phyloP scores from a whole-genome alignment of 2,888 invertebrate genomes.

The Lumbricus terrestris region DNA sequence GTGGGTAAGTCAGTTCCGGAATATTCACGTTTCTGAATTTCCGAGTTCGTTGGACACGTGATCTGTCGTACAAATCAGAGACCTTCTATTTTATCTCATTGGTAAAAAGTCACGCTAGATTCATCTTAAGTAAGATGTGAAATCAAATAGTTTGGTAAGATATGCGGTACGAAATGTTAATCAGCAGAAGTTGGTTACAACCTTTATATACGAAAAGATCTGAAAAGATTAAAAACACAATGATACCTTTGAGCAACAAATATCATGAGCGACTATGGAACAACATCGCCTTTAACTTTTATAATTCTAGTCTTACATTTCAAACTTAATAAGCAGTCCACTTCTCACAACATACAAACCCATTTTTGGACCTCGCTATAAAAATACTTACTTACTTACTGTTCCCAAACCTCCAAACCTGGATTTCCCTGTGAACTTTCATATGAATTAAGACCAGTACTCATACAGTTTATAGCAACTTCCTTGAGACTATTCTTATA shows the following conservation, averaged over 20 bases:
- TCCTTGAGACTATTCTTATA: not conserved
- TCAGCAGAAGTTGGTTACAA: not conserved
- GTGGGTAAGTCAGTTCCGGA: no score
- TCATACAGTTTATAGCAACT: not conserved
- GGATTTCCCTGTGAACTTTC: not conserved
- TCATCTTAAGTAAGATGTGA: no score
- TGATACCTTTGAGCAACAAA: not conserved
- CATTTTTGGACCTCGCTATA: not conserved
- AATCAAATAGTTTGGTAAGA: no score
- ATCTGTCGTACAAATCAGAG: no score
- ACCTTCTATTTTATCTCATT: no score
- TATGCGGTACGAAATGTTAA: no score
- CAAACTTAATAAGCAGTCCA: not conserved
- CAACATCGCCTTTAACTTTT: not conserved
- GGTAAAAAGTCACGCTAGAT: not conserved
- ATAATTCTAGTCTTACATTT: no score
- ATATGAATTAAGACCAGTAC: not conserved
- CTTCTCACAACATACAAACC: rapidly evolving
- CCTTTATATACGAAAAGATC: not conserved
- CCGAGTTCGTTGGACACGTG: no score
- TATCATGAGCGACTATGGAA: not conserved
- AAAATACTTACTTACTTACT: no score
- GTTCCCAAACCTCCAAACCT: no score
- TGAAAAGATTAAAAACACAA: not conserved
- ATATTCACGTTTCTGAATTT: no score